Evolutionary conservation across 2,888 invertebrate genomes (phyloP).

Genomic region (Lasioglossum malachurum): DNA sequence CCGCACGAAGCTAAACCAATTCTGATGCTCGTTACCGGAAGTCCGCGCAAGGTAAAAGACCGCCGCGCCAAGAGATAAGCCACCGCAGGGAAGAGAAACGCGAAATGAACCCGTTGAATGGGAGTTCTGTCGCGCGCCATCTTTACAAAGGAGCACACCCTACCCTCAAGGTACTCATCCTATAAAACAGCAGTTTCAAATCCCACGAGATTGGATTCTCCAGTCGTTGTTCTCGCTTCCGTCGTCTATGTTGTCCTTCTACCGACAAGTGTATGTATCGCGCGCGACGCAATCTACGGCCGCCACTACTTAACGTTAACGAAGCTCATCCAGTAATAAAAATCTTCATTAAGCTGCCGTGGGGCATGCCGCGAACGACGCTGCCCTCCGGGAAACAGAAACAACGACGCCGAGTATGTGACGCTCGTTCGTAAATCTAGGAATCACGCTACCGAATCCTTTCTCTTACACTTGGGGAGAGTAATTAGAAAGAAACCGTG

Average conservation of each 20-base stretch:
- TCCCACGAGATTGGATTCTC: conserved; percentile 59
- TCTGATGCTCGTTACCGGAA: conserved; percentile 45
- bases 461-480: not conserved
- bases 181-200: conserved; percentile 48
- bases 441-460: conserved; percentile 12
- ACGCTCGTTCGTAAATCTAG: not conserved
- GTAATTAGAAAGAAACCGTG: not conserved
- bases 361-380: conserved; percentile 20
- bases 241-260: conserved; percentile 45
- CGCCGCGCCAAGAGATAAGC: conserved; percentile 44
- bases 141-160: conserved; percentile 42
- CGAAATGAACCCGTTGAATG: conserved; percentile 41
- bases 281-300: conserved; percentile 44
- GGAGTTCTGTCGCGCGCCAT: conserved; percentile 41
- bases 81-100: conserved; percentile 24
- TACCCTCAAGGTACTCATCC: conserved; percentile 45
- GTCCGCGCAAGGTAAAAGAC: conserved; percentile 31
- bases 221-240: conserved; percentile 40
- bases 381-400: conserved; percentile 28
- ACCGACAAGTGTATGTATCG: conserved; percentile 39
- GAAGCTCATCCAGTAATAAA: conserved; percentile 60
- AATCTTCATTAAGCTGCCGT: conserved; percentile 52
- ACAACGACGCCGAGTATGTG: conserved; percentile 31
- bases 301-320: conserved; percentile 52
- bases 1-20: conserved; percentile 35